Percentiles rank a stretch among this genome's conserved stretches.
Evolutionary conservation across 1,140 invertebrate genomes (phyloP).

Genomic region (Rhagoletis pomonella): DNA sequence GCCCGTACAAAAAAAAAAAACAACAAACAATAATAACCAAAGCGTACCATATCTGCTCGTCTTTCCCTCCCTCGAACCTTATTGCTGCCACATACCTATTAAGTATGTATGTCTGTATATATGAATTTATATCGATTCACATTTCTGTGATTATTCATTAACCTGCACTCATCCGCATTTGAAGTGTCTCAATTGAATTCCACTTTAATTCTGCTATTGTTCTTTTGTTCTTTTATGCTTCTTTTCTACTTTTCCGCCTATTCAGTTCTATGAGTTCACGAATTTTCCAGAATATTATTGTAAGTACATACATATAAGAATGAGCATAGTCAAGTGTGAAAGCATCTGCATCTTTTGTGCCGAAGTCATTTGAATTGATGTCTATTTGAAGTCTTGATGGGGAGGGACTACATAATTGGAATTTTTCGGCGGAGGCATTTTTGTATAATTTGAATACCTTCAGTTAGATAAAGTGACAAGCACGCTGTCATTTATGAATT

Average conservation of each 20-base stretch:
- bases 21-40: too few relatives aligned
- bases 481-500: too few relatives aligned
- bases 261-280: background rate
- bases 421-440: too few relatives aligned
- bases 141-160: constrained; percentile 35
- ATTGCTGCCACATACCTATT: too few relatives aligned
- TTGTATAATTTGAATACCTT: too few relatives aligned
- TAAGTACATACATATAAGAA: background rate
- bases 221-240: background rate
- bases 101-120: too few relatives aligned
- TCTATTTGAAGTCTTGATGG: background rate
- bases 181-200: constrained; percentile 26
- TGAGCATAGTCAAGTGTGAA: constrained; percentile 20
- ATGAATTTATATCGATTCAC: background rate
- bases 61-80: too few relatives aligned
- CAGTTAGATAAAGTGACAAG: too few relatives aligned
- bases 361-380: background rate
- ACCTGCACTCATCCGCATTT: constrained; percentile 34
- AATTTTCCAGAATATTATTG: background rate
- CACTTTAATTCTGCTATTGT: constrained; percentile 42
- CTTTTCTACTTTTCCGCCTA: background rate
- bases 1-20: too few relatives aligned
- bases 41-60: too few relatives aligned
- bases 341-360: constrained; percentile 10
- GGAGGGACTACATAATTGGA: too few relatives aligned